Evolutionary conservation across 2,888 invertebrate genomes (phyloP), one percentile per base, ranked within the genome.

Genomic region (Ctenicera cuprea): DNA sequence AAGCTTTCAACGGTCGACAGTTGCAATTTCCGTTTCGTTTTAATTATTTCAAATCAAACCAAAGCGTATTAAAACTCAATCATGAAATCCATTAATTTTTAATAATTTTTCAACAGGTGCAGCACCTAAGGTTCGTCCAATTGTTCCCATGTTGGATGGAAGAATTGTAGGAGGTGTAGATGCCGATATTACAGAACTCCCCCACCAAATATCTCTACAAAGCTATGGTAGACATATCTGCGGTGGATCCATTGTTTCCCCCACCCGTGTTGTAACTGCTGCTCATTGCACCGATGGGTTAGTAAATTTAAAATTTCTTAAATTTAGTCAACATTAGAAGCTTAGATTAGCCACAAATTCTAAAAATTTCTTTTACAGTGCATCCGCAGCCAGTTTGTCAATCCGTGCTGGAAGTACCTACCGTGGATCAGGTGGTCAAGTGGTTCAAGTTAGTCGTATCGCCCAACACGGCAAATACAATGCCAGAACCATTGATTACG

Each of bases 141-240:
- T 16, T 11, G 38, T 43, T 9, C 59, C 61, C 11, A 59, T 50
- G 20, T 59, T 76, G 12, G 76, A 75, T 68, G 80, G 77, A 18
- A 76, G 80, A 54, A 83, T 83, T 59, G 81, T 84, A 0, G 83
- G 83, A 14, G 84, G 84, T 5, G 54, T 66, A 1, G 63, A 74
- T 18, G 77, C 80, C 3, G 57, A 73, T 9, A 82, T 83, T 43
- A 70, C 74, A 41, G 77, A 81, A 37, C 78, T 75, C 50, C 84
- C 83, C 1, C 77, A 82, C 70, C 82, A 83, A 76, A 62, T 79
- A 7, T 82, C 83, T 0, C 74, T 84, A 5, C 73, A 73, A 54
- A 74, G 61, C 9, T 65, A 68, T 38, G 78, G 75, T 7, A 59
- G 65, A 22, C 82, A 82, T 61, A 77, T 75, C 37, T 84, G 83